Base-by-base conservation (phyloP, 2,113 vertebrate species). In the Acrocephalus kingi region DNA sequence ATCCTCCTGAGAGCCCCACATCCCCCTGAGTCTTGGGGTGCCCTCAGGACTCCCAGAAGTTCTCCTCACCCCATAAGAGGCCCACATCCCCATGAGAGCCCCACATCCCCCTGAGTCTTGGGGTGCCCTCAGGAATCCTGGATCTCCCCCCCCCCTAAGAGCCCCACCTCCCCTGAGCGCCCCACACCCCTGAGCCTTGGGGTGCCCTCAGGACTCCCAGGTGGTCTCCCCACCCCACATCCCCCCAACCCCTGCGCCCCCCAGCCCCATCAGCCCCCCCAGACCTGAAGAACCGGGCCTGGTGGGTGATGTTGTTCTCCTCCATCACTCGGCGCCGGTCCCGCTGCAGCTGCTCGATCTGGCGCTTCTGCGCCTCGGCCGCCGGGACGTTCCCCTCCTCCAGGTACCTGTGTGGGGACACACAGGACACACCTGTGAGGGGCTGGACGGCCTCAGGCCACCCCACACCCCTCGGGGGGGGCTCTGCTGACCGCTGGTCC, bases 311-410 rank as follows among this genome's bases (percentile, higher is more conserved):
- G 78, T 98, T 98, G 89, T 91, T 98, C 84, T 99, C 99, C 45
- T 98, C 97, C 98, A 99, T 98, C n/a, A 99, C 98, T 49, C 98
- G 98, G 83, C 99, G 98, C 63, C 98, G 96, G 59, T 99, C 98
- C 19, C 99, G 97, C 95, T 99, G 99, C 13, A 99, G 98, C 97
- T 99, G 98, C 96, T 99, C 99, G 10, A 99, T 98, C 68, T 98
- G 98, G 4, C 99, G 98, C 93, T 99, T 99, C 93, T 97, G 98
- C 24, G 98, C 98, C 92, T 99, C 99, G 0, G 99, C 98, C 1
- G 99, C 99, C 5, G 98, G 92, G 37, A 98, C 96, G 39, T 99
- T 99, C 4, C 99, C 99, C 62, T 99, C 98, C 94, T 99, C 99
- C 94, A 99, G 96, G 72, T 99, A 98, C 97, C 99, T 99, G 88